Percentiles rank a stretch among this genome's conserved stretches.
These are phyloP conservation scores for Vanacampus margaritifer DNA, from an alignment of 2,113 vertebrate genomes.

Conservation along the genomic window DNA sequence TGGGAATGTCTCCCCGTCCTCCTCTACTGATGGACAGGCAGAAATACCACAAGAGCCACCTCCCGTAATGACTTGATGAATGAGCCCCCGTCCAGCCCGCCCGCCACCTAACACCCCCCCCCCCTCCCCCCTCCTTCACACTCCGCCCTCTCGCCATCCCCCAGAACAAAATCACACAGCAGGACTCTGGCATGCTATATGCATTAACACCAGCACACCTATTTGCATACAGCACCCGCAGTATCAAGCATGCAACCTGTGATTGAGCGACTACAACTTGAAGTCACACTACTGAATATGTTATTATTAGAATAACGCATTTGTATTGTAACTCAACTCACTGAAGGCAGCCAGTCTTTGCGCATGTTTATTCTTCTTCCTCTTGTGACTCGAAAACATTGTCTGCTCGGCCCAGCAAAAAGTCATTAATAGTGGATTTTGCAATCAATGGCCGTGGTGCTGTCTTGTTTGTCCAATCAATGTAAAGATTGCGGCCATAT, in stretches of 20 bases:
- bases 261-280: neutral
- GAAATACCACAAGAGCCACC: constrained; percentile 73
- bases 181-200: constrained; percentile 11
- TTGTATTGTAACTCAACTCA: constrained; percentile 21
- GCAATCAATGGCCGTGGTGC: constrained; percentile 53
- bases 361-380: constrained; percentile 31
- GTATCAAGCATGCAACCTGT: neutral
- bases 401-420: constrained; percentile 32
- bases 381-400: constrained; percentile 36
- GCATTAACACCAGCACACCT: constrained; percentile 10
- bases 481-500: constrained; percentile 27
- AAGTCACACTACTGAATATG: neutral
- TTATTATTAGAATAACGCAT: neutral
- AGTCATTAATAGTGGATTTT: constrained; percentile 67
- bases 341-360: constrained; percentile 11
- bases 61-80: constrained; percentile 78
- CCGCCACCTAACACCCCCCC: constrained; percentile 18
- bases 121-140: neutral
- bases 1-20: constrained; percentile 49
- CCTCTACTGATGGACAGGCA: constrained; percentile 54
- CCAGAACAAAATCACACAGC: constrained; percentile 27
- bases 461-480: constrained; percentile 62
- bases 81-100: constrained; percentile 60
- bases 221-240: constrained; percentile 21
- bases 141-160: constrained; percentile 12